Percentiles rank a stretch among this genome's conserved stretches.
Evolutionary conservation across 2,797 vertebrate species (phyloP).

Genomic region (Spheniscus humboldti): DNA sequence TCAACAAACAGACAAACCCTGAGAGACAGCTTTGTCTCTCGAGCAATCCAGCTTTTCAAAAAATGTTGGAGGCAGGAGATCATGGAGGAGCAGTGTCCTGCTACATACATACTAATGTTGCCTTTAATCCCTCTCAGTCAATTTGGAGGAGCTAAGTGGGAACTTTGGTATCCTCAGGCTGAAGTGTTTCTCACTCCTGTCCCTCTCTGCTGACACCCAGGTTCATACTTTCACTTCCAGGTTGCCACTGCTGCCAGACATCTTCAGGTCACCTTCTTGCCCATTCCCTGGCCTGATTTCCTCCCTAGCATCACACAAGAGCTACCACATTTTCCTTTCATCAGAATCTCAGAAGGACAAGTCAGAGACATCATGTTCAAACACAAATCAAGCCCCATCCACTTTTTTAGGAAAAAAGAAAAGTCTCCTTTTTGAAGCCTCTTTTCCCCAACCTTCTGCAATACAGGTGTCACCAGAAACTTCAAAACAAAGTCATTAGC

Average conservation of each 20-base stretch:
- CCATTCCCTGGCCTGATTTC: not conserved
- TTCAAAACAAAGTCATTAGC: not conserved
- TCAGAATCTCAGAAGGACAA: not conserved
- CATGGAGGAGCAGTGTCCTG: not conserved
- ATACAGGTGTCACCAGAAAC: not conserved
- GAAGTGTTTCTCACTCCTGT: not conserved
- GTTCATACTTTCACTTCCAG: not conserved
- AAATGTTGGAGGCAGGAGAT: not conserved
- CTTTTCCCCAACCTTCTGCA: not conserved
- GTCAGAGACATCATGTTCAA: not conserved
- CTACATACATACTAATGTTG: not conserved
- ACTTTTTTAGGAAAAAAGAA: not conserved
- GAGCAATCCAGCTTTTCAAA: not conserved
- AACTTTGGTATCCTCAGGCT: conserved; percentile 30
- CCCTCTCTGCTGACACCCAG: not conserved
- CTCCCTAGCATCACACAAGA: not conserved
- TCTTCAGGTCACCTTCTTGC: not conserved
- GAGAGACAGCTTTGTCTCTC: not conserved
- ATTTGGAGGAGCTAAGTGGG: not conserved
- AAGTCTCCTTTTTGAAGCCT: not conserved
- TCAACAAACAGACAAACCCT: not conserved
- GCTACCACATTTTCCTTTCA: not conserved
- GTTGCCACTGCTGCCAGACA: not conserved
- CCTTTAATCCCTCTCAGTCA: not conserved
- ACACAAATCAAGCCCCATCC: not conserved